A percentile compares a stretch with the other conserved stretches of the same genome.
These are phyloP conservation scores for Adineta ricciae DNA, from an alignment of 2,888 invertebrate genomes.

Conservation along the genomic window DNA sequence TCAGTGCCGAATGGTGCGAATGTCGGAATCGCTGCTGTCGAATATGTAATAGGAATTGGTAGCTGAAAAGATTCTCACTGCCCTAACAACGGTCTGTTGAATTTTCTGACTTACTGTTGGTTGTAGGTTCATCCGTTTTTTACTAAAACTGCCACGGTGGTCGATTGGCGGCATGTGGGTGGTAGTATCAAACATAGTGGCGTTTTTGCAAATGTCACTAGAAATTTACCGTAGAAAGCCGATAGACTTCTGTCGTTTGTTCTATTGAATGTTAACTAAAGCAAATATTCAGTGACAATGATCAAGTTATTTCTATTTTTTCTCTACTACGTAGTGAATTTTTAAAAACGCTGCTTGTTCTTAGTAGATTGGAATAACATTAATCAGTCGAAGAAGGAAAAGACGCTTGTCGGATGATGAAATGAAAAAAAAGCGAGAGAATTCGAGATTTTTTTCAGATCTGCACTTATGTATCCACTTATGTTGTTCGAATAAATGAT, in stretches of 20 bases:
- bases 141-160: background rate
- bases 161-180: background rate
- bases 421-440: background rate
- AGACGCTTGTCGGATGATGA: background rate
- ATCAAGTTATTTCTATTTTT: background rate
- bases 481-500: too few species aligned
- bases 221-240: too few species aligned
- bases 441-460: too few species aligned
- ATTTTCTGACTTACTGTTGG: background rate
- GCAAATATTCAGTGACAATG: background rate
- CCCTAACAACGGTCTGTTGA: too few species aligned
- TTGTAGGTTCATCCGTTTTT: background rate
- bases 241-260: background rate
- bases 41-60: background rate
- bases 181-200: background rate
- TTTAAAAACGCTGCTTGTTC: too few species aligned
- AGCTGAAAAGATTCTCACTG: background rate
- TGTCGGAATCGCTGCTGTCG: background rate
- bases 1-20: constrained; percentile 41
- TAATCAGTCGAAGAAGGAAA: background rate
- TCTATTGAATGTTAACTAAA: background rate
- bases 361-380: background rate
- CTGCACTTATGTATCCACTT: too few species aligned
- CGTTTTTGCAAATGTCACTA: background rate
- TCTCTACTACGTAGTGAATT: background rate